Percentiles rank a stretch among this genome's conserved stretches.
Evolutionary conservation across 2,888 invertebrate genomes (phyloP).

Genomic region (Petrophora chlorosata): DNA sequence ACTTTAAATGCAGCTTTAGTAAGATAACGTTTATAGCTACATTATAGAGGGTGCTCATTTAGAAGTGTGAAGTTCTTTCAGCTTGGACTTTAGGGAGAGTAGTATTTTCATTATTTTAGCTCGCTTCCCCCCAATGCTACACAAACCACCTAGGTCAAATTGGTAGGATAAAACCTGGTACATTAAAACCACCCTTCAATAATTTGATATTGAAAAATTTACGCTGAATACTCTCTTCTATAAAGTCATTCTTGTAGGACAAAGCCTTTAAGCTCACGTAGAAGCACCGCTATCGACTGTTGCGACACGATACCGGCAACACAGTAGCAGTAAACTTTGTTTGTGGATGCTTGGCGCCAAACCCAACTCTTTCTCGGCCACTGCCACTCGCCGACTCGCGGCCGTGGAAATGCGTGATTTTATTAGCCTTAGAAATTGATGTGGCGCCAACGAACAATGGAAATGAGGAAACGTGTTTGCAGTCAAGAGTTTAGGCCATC

Average conservation of each 20-base stretch:
- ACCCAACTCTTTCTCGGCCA: conserved; percentile 13
- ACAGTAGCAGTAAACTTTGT: conserved; percentile 43
- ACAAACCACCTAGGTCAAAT: no score
- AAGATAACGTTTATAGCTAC: no score
- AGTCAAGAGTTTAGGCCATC: conserved; percentile 7
- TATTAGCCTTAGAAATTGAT: conserved; percentile 28
- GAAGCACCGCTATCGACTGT: conserved; percentile 42
- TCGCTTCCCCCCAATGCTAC: no score
- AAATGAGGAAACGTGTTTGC: conserved; percentile 20
- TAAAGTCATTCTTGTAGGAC: conserved; percentile 15
- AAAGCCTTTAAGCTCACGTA: conserved; percentile 18
- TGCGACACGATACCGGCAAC: conserved; percentile 45
- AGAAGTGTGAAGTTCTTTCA: no score
- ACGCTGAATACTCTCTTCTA: background rate
- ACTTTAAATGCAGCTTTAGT: no score
- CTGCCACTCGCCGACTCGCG: conserved; percentile 9
- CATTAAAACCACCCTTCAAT: no score
- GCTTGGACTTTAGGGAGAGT: no score
- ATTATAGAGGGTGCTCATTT: no score
- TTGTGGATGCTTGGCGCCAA: conserved; percentile 29
- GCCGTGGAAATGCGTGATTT: conserved; percentile 28
- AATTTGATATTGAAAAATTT: no score
- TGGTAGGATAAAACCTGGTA: no score
- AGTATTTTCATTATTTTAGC: no score
- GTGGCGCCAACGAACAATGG: conserved; percentile 31